Evolutionary conservation across 1,140 invertebrate genomes (phyloP).

Genomic region (Drosophila dunni): DNA sequence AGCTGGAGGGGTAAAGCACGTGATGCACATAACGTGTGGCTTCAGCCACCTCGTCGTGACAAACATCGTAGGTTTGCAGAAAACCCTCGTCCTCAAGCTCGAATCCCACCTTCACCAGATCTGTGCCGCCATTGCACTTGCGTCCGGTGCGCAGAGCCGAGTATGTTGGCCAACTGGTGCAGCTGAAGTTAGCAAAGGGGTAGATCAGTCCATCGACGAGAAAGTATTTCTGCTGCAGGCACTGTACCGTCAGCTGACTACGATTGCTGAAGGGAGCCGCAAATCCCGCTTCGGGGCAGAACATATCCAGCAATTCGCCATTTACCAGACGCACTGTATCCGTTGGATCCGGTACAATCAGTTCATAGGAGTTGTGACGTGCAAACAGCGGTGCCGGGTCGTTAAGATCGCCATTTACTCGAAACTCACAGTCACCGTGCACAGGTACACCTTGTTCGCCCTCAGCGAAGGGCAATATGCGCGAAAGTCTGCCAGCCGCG

Average conservation of each 20-base stretch:
- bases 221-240: constrained; percentile 71
- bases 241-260: constrained; percentile 66
- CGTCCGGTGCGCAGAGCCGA: constrained; percentile 75
- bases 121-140: constrained; percentile 76
- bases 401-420: constrained; percentile 71
- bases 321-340: constrained; percentile 69
- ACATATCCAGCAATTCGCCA: constrained; percentile 76
- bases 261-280: constrained; percentile 58
- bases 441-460: constrained; percentile 61
- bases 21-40: constrained; percentile 84
- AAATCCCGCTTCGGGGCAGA: constrained; percentile 65
- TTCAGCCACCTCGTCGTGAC: constrained; percentile 82
- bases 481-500: constrained; percentile 27
- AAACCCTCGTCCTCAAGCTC: constrained; percentile 75
- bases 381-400: constrained; percentile 73
- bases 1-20: constrained; percentile 76
- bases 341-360: constrained; percentile 68
- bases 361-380: constrained; percentile 56
- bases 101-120: constrained; percentile 79
- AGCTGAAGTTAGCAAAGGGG: constrained; percentile 76
- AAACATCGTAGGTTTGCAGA: constrained; percentile 84
- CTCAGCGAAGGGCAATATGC: constrained; percentile 54
- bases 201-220: constrained; percentile 69
- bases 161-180: constrained; percentile 60
- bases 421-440: constrained; percentile 72